Conservation (phyloP, 1,140 invertebrate species). For the Parapsyche elsis region DNA sequence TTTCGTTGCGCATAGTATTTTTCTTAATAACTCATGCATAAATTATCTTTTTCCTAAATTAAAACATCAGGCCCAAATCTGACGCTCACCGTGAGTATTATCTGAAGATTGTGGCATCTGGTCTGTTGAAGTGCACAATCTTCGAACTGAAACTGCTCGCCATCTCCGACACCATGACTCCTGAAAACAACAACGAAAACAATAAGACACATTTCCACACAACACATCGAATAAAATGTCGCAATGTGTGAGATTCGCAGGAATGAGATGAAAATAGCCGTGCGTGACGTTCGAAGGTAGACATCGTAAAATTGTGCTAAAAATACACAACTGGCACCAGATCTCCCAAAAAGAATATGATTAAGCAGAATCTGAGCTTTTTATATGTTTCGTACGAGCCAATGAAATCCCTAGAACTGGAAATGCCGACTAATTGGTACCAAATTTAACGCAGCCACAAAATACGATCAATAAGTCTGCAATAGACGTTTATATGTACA, state of each 20-base stretch:
- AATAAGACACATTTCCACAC: background rate
- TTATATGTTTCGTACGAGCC: no score
- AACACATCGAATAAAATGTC: background rate
- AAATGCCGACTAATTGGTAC: no score
- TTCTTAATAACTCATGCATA: background rate
- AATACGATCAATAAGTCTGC: no score
- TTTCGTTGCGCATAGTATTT: no score
- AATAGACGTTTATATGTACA: no score
- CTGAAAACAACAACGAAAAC: slow-evolving; percentile 56
- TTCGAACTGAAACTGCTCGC: slow-evolving; percentile 60
- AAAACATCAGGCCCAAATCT: background rate
- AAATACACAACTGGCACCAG: background rate
- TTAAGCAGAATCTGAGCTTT: no score
- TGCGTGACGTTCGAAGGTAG: background rate
- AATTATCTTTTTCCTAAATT: background rate
- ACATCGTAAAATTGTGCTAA: background rate
- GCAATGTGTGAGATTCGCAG: background rate
- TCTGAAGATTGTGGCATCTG: slow-evolving; percentile 1
- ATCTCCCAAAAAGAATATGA: background rate
- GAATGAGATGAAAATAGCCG: background rate
- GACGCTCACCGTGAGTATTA: slow-evolving; percentile 45
- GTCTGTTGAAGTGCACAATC: slow-evolving; percentile 43
- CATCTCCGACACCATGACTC: slow-evolving; percentile 67
- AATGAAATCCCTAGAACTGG: no score
- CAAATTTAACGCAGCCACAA: no score